phyloP scores from a whole-genome alignment of 2,888 invertebrate species.

The Cantharis nigra region DNA sequence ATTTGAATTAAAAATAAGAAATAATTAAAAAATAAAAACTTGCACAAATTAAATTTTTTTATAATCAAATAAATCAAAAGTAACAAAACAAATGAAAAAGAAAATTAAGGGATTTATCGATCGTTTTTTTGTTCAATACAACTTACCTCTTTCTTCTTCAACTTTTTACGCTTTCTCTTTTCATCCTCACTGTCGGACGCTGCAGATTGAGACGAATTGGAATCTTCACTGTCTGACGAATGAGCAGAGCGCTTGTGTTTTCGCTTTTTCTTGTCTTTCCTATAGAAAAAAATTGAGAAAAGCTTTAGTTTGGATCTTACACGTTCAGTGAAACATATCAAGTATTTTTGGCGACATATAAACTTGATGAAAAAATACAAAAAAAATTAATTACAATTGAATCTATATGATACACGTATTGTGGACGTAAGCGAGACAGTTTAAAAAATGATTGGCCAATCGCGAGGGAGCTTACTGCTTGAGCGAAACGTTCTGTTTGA shows the following conservation, averaged over 20 bases:
- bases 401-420: neutral
- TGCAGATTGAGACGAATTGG: conserved; percentile 44
- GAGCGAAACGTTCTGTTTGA: neutral
- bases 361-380: neutral
- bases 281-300: conserved; percentile 5
- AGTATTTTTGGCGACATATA: conserved; percentile 12
- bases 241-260: conserved; percentile 46
- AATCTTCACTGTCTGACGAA: conserved; percentile 44
- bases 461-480: neutral
- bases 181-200: conserved; percentile 56
- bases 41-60: neutral
- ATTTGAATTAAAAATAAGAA: neutral
- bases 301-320: neutral
- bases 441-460: neutral
- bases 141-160: conserved; percentile 58
- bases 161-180: conserved; percentile 57
- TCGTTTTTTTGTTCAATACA: neutral
- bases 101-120: conserved; percentile 5
- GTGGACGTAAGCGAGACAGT: neutral
- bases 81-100: conserved; percentile 18
- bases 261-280: conserved; percentile 55
- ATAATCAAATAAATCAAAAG: neutral
- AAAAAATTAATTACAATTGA: neutral
- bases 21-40: neutral
- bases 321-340: neutral